Evolutionary conservation across 2,888 invertebrate species (phyloP).

Genomic region (Euzophera pinguis): DNA sequence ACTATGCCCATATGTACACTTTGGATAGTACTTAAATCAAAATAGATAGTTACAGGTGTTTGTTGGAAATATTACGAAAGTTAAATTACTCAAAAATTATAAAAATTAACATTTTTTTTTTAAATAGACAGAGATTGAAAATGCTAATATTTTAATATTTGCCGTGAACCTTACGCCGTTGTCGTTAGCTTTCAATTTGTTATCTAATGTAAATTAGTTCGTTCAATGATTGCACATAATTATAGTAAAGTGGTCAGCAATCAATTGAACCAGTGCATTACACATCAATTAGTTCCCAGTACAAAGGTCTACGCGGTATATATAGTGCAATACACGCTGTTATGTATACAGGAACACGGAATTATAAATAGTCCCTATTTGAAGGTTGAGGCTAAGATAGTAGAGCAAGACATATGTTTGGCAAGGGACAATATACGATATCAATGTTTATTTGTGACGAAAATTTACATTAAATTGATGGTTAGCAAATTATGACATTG

Average conservation of each 20-base stretch:
- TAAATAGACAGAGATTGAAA: too few relatives aligned
- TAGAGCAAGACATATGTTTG: slow-evolving; percentile 11
- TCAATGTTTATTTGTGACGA: not conserved
- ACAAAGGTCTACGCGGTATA: slow-evolving; percentile 58
- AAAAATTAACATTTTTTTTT: too few relatives aligned
- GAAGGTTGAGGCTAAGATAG: slow-evolving; percentile 58
- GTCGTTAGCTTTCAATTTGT: not conserved
- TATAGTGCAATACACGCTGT: slow-evolving; percentile 23
- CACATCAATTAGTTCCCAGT: slow-evolving; percentile 44
- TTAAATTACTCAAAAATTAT: too few relatives aligned
- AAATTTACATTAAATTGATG: not conserved
- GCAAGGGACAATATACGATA: not conserved
- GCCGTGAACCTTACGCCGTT: not conserved
- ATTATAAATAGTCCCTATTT: slow-evolving; percentile 58
- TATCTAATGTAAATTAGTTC: not conserved
- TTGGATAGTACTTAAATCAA: too few relatives aligned
- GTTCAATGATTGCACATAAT: not conserved
- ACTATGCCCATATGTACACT: too few relatives aligned
- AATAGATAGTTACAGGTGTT: too few relatives aligned
- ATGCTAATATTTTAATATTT: too few relatives aligned
- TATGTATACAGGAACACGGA: slow-evolving; percentile 39
- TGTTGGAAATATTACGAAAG: too few relatives aligned
- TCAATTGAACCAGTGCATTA: slow-evolving; percentile 33
- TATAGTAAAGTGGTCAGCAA: slow-evolving; percentile 24
- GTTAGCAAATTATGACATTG: not conserved